These are phyloP conservation scores for Phalera bucephala DNA, from an alignment of 2,888 invertebrate genomes.

Conservation along the genomic window DNA sequence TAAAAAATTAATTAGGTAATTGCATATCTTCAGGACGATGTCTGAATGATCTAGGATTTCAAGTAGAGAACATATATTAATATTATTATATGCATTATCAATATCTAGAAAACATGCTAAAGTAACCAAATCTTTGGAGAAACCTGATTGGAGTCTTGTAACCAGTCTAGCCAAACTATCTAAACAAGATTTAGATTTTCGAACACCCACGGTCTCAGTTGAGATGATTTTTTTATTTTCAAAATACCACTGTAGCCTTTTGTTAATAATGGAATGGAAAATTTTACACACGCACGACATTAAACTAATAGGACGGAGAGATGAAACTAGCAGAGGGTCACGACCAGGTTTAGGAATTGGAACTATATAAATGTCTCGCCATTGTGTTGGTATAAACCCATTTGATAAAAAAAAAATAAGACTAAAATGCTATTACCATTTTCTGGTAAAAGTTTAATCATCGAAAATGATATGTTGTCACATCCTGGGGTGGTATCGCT, in stretches of 20 bases:
- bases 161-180: slow-evolving; percentile 13
- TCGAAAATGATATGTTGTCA: no score
- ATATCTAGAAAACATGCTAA: slow-evolving; percentile 31
- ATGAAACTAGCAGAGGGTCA: no score
- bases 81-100: slow-evolving; percentile 34
- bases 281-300: slow-evolving; percentile 2
- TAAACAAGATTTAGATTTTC: slow-evolving; percentile 10
- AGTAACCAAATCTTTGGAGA: slow-evolving; percentile 13
- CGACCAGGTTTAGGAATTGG: no score
- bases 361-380: neutral
- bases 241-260: slow-evolving; percentile 15
- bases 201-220: slow-evolving; percentile 10
- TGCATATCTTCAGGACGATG: no score
- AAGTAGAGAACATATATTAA: slow-evolving; percentile 10
- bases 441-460: no score
- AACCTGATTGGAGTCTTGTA: slow-evolving; percentile 14
- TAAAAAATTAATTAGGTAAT: no score
- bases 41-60: no score
- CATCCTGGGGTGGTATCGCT: no score
- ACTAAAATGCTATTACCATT: no score
- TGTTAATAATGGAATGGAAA: neutral
- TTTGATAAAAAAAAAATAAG: no score
- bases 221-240: slow-evolving; percentile 9
- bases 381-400: no score
- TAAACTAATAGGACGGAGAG: no score